phyloP scores from a whole-genome alignment of 2,797 vertebrate species.

The Masticophis lateralis region DNA sequence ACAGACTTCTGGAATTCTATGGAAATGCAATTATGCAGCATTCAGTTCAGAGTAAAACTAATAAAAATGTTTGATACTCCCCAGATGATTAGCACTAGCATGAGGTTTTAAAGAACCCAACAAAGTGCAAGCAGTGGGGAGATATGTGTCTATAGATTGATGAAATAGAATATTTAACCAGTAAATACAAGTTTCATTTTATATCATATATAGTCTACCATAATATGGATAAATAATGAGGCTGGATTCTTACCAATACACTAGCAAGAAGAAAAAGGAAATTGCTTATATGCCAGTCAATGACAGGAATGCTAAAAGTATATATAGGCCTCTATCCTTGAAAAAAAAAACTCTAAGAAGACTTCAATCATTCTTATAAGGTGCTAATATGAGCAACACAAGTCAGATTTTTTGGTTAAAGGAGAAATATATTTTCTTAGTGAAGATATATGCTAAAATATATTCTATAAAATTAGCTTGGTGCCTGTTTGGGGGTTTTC shows the following conservation, averaged over 20 bases:
- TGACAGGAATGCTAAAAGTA: not conserved
- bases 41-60: not conserved
- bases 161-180: not conserved
- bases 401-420: not conserved
- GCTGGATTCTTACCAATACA: not conserved
- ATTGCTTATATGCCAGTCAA: not conserved
- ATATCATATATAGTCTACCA: not conserved
- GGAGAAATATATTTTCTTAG: not conserved
- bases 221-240: not conserved
- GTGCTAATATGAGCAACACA: not conserved
- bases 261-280: not conserved
- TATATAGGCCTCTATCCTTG: not conserved
- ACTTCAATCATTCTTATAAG: slow-evolving; percentile 13
- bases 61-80: not conserved
- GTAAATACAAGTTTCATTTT: not conserved
- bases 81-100: not conserved
- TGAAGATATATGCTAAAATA: not conserved
- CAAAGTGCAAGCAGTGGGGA: not conserved
- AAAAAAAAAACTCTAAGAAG: not conserved
- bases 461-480: not conserved
- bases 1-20: not conserved
- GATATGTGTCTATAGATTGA: not conserved
- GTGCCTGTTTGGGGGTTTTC: not conserved
- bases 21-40: not conserved
- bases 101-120: not conserved